phyloP scores from a whole-genome alignment of 2,113 vertebrate genomes.

The Sardina pilchardus region DNA sequence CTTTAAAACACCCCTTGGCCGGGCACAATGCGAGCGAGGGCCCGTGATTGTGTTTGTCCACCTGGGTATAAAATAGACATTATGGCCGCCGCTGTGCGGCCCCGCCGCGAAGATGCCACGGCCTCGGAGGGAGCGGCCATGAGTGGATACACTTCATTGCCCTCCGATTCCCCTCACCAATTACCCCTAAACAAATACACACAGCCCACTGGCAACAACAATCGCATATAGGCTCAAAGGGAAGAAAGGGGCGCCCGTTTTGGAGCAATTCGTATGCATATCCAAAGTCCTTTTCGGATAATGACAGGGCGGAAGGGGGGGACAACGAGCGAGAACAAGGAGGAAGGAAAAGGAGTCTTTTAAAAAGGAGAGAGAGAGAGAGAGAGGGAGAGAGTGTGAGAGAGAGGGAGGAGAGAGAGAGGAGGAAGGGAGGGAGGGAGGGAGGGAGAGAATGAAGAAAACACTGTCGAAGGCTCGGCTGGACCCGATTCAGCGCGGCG shows the following conservation, averaged over 20 bases:
- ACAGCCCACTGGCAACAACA: constrained; percentile 77
- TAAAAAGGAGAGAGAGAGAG: constrained; percentile 53
- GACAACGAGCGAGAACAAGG: neutral
- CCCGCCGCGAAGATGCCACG: constrained; percentile 50
- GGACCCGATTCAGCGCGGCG: constrained; percentile 69
- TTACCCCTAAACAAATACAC: constrained; percentile 81
- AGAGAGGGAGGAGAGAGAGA: too few species aligned
- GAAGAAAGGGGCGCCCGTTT: constrained; percentile 68
- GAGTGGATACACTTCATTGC: constrained; percentile 85
- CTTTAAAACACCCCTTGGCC: constrained; percentile 85
- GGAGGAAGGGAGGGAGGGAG: constrained; percentile 60
- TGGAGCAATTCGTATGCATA: constrained; percentile 70
- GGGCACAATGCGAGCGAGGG: constrained; percentile 92
- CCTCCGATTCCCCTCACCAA: constrained; percentile 79
- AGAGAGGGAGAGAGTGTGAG: constrained; percentile 68
- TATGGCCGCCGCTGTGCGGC: constrained; percentile 84
- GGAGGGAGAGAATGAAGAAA: constrained; percentile 61
- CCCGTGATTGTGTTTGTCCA: constrained; percentile 98
- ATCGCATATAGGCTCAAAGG: constrained; percentile 74
- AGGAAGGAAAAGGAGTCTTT: neutral
- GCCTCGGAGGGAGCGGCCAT: constrained; percentile 88
- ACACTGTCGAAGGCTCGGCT: constrained; percentile 58
- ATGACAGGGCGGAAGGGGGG: constrained; percentile 49
- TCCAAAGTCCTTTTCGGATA: constrained; percentile 71
- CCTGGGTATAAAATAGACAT: constrained; percentile 99